Evolutionary conservation across 2,113 vertebrate species (phyloP), one percentile per base, ranked within the genome.

Genomic region (Hassar affinis): DNA sequence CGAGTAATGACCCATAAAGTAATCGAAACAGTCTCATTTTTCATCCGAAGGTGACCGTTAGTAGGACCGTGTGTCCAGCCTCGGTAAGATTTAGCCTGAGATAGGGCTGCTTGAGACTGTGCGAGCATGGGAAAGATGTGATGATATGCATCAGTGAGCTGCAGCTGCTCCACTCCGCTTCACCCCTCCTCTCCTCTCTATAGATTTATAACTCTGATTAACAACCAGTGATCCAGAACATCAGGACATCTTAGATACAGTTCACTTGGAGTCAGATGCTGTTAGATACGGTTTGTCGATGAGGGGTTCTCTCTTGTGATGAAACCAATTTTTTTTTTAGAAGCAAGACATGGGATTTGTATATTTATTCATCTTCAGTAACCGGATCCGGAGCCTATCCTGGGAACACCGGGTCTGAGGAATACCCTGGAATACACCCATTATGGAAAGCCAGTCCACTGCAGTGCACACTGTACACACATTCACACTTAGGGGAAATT

Each of bases 191-290:
- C 56, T 78, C n/a, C 79, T 79, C 79, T 35, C 72, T 45, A 57
- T 69, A 68, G 77, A 79, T 83, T 79, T 83, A 83, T 86, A 71
- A 85, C 59, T 85, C 62, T 87, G 84, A 85, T 88, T 87, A 87
- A 76, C 69, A 69, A 75, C 57, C 72, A 85, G 57, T 81, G 84
- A 87, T 88, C 84, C 87, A 85, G 81, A 88, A 87, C 59, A 83
- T 66, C 66, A 79, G 77, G 52, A 76, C 80, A 76, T 66, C 81
- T 81, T 75, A 57, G 77, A 83, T 79, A 86, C 76, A 68, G 62
- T 69, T 79, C 62, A 79, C 52, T 57, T 15, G 11, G 38, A 71
- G 80, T 69, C 69, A 52, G 84, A 80, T 56, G 75, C 52, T 59
- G 14, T 86, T 64, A 77, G 30, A 56, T 77, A 56, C 52, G 20